These are phyloP conservation scores for Morinoia aosen DNA, from an alignment of 2,888 invertebrate species.

Conservation along the genomic window DNA sequence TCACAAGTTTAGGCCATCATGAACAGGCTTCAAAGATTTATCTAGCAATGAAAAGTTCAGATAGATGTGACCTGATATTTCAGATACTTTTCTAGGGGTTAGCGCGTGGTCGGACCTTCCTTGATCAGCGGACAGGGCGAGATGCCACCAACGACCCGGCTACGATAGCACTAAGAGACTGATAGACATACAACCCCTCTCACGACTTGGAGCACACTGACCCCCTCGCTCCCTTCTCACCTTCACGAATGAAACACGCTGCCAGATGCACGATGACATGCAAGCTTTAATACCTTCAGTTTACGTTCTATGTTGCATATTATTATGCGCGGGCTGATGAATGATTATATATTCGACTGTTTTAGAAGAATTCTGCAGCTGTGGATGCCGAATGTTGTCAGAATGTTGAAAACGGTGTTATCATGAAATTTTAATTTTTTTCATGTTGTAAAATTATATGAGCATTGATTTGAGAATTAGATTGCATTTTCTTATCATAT, in stretches of 20 bases:
- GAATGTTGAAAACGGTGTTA: not conserved
- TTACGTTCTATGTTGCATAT: slow-evolving; percentile 55
- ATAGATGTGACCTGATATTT: not conserved
- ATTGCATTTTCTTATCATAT: not conserved
- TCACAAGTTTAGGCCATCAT: not conserved
- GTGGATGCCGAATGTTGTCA: slow-evolving; percentile 44
- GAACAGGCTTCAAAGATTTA: not conserved
- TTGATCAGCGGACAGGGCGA: not conserved
- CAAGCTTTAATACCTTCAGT: slow-evolving; percentile 54
- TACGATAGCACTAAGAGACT: slow-evolving; percentile 40
- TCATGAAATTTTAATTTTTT: not conserved
- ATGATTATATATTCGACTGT: slow-evolving; percentile 54
- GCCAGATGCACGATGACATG: slow-evolving; percentile 54
- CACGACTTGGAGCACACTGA: slow-evolving; percentile 53
- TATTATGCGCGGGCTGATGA: slow-evolving; percentile 53
- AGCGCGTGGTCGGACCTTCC: slow-evolving; percentile 26
- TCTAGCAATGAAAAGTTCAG: not conserved
- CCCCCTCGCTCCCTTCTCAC: slow-evolving; percentile 47
- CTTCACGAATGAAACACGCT: slow-evolving; percentile 37
- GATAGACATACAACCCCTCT: slow-evolving; percentile 52
- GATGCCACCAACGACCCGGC: slow-evolving; percentile 49
- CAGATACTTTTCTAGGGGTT: not conserved
- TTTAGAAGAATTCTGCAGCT: slow-evolving; percentile 40
- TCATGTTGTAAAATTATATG: not conserved
- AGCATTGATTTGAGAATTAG: not conserved